Evolutionary conservation across 1,140 invertebrate species (phyloP), one percentile per base, ranked within the genome.

Genomic region (Cherax destructor): DNA sequence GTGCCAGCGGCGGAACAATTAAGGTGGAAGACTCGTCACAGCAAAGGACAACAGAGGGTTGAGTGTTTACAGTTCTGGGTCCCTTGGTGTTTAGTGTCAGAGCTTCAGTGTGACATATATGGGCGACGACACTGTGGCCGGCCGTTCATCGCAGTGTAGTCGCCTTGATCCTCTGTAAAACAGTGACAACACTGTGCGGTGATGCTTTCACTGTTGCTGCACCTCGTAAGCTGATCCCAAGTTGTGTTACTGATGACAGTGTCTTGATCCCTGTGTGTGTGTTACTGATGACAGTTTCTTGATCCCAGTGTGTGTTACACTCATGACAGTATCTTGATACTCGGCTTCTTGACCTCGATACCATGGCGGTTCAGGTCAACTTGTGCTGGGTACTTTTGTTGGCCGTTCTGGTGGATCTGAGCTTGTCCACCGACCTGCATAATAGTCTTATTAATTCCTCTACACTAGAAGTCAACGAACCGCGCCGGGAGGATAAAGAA

Each of bases 381-480:
- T 56, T 77, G 83, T 84, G 56, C 16, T 78, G 30, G 74, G 52
- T 84, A 74, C 76, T 84, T 7, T 24, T 90, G 69, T 21, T 77
- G 74, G 78, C 77, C 16, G 88, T 52, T 52, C 69, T 91, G 56
- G 83, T 91, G 30, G 83, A 76, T 9, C 81, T 91, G 59, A 69
- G 88, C 49, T 74, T 83, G 5, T 83, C 88, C 56, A 83, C 88
- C 18, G 88, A 91, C 41, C 77, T 85, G n/a, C 88, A 91, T 59
- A 85, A 91, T 72, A 85, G 81, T 61, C 88, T 91, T 50, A 91
- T 91, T 79, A 91, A 91, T 69, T 91, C 88, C 13, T 85, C 88
- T 50, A 91, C 88, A 16, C 88, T 91, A 74, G 88, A 91, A 74
- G 83, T 91, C 56, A 91, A 91, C 83, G 88, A 91, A 79, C 88